Base-by-base conservation (phyloP, 2,113 vertebrate species). In the Nesoenas mayeri region DNA sequence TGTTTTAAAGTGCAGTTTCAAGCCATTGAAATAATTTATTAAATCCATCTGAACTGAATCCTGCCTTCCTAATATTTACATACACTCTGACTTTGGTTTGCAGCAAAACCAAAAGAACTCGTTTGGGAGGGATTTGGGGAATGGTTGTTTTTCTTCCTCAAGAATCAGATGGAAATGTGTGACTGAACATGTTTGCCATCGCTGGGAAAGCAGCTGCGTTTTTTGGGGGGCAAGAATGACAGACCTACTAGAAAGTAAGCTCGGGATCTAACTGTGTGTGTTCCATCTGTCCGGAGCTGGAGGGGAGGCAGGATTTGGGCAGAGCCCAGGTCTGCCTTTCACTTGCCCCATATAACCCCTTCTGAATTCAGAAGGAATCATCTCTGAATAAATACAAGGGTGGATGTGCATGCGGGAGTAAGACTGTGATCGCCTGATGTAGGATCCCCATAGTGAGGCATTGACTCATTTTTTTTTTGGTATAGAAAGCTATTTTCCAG, bases 391-490 rank as follows among this genome's bases (percentile, higher is more conserved):
- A 90, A 70, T 62, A 28, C 3, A 54, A 83, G 75, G 75, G 82
- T 83, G 73, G 62, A 80, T 66, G 32, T 84, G 67, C 21, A 8
- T 51, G 74, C 65, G 61, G 17, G 92, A 80, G 75, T 12, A 36
- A 54, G 64, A 80, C 66, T 31, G 58, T 3, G 2, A 42, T 78
- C 48, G 42, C 48, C 77, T 72, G 83, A 72, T 78, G 36, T 36
- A 72, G 69, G 85, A 81, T 91, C 91, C 90, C 85, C 75, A 61
- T 56, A 48, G 61, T 26, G 72, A 92, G 42, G 56, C 61, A 72
- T 88, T 85, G 81, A 80, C 79, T 93, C 79, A 32, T 84, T 67
- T 51, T 85, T 67, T 51, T 85, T 87, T 56, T 66, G 14, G n/a
- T 32, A 34, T 29, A 50, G 69, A 89, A 88, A 72, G 73, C 40